Evolutionary conservation across 2,797 vertebrate genomes (phyloP).

Genomic region (Neostethus bicornis): DNA sequence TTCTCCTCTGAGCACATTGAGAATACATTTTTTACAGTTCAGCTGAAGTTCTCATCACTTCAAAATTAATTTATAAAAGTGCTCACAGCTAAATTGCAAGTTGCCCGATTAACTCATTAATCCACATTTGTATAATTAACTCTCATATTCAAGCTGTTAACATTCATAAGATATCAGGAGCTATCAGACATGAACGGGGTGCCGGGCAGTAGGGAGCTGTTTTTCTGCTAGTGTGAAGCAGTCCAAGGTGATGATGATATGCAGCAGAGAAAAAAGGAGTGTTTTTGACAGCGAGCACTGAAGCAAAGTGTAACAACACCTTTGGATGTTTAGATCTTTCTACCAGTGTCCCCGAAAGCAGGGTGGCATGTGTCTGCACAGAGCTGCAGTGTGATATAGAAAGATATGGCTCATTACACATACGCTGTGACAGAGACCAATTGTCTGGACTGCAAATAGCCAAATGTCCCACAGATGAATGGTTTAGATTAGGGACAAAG

Average conservation of each 20-base stretch:
- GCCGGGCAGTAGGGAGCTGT: not conserved
- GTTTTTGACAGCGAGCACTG: not conserved
- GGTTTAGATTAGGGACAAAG: not conserved
- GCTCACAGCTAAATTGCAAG: not conserved
- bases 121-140: not conserved
- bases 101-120: not conserved
- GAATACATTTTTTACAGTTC: not conserved
- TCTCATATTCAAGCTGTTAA: not conserved
- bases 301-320: not conserved
- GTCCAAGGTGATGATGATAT: not conserved
- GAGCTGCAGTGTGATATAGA: not conserved
- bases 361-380: not conserved
- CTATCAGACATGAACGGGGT: not conserved
- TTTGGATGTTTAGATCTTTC: not conserved
- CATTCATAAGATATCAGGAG: not conserved
- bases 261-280: not conserved
- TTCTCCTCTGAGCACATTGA: not conserved
- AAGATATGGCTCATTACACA: not conserved
- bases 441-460: constrained; percentile 1
- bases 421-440: not conserved
- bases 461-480: not conserved
- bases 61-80: not conserved
- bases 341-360: not conserved
- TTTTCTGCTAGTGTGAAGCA: not conserved
- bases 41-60: not conserved